These are phyloP conservation scores for Stenichneumon culpator DNA, from an alignment of 2,888 invertebrate genomes.

Conservation along the genomic window DNA sequence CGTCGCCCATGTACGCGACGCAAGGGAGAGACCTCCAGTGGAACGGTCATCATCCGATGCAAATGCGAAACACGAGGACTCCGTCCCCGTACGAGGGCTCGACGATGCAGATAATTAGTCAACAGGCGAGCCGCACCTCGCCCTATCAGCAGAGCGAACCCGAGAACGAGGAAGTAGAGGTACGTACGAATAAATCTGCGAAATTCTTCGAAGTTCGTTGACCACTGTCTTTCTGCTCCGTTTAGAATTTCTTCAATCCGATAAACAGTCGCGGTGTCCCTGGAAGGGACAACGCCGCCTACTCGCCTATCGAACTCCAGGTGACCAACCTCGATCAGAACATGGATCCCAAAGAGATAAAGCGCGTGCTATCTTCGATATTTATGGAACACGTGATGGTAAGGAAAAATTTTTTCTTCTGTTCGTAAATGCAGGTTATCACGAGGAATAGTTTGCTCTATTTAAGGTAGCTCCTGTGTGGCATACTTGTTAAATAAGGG, in stretches of 20 bases:
- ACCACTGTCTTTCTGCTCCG: slow-evolving; percentile 8
- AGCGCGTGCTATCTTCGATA: slow-evolving; percentile 87
- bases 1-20: slow-evolving; percentile 79
- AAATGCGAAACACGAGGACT: slow-evolving; percentile 78
- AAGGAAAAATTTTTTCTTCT: slow-evolving; percentile 69
- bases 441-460: no score
- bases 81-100: slow-evolving; percentile 82
- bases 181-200: slow-evolving; percentile 61
- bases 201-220: background rate
- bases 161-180: slow-evolving; percentile 83
- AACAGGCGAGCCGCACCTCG: slow-evolving; percentile 77
- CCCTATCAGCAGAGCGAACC: slow-evolving; percentile 80
- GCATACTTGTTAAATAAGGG: no score
- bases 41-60: slow-evolving; percentile 77
- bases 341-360: slow-evolving; percentile 89
- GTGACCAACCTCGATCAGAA: slow-evolving; percentile 91
- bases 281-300: slow-evolving; percentile 74
- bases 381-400: slow-evolving; percentile 90
- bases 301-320: slow-evolving; percentile 87
- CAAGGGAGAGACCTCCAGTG: slow-evolving; percentile 78
- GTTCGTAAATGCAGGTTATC: background rate
- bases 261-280: slow-evolving; percentile 79
- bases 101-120: slow-evolving; percentile 72
- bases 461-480: no score
- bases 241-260: slow-evolving; percentile 83